Evolutionary conservation across 2,888 invertebrate species (phyloP).

Genomic region (Allygus modestus): DNA sequence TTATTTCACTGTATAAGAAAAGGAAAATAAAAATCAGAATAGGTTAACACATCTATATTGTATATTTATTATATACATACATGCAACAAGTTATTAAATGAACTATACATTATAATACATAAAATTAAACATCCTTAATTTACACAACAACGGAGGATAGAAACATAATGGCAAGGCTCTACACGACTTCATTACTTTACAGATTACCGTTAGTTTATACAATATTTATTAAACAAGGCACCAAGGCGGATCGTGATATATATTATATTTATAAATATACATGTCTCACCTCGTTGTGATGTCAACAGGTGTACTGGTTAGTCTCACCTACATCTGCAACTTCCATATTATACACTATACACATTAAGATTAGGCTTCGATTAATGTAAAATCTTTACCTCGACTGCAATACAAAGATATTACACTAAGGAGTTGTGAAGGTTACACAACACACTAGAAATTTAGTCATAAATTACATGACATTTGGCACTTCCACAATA

Average conservation of each 20-base stretch:
- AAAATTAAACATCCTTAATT: conserved; percentile 13
- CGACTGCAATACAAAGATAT: neutral
- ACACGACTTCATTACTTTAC: conserved; percentile 8
- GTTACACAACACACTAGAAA: neutral
- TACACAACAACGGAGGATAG: conserved; percentile 44
- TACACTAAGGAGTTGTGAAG: neutral
- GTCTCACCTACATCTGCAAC: neutral
- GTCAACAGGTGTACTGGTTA: conserved; percentile 26
- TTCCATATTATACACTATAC: conserved; percentile 33
- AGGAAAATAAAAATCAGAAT: conserved; percentile 5
- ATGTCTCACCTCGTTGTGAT: conserved; percentile 1
- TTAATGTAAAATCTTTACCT: neutral
- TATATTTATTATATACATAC: conserved; percentile 59
- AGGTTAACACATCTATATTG: conserved; percentile 45
- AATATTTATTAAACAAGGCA: conserved; percentile 41
- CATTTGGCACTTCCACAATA: conserved; percentile 33
- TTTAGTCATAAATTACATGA: conserved; percentile 25
- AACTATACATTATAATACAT: conserved; percentile 33
- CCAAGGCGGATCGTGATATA: conserved; percentile 32
- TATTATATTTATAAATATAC: conserved; percentile 22
- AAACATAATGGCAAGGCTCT: conserved; percentile 29
- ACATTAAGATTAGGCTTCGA: neutral
- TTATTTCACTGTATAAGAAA: too few relatives aligned
- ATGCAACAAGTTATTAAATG: conserved; percentile 47
- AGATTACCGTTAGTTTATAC: neutral